A percentile compares a stretch with the other conserved stretches of the same genome.
These are phyloP conservation scores for Enteromius argenteus DNA, from an alignment of 2,797 vertebrate species.

Conservation along the genomic window DNA sequence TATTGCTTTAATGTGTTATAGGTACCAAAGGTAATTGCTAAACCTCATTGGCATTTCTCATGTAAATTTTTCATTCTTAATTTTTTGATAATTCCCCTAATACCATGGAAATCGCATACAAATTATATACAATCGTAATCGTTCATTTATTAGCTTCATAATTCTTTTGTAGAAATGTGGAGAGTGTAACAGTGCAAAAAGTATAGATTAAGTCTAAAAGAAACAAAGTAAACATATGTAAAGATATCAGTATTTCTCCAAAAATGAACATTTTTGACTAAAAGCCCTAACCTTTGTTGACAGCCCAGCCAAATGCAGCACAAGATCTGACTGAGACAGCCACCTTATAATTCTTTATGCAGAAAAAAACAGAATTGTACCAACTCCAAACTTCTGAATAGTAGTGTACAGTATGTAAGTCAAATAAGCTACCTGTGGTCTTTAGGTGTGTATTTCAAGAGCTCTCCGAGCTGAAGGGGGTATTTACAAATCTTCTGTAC, in stretches of 20 bases:
- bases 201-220: not conserved
- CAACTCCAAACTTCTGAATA: not conserved
- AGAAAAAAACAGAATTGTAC: not conserved
- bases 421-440: constrained; percentile 86
- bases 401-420: not conserved
- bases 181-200: not conserved
- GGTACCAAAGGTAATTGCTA: no score
- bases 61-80: no score
- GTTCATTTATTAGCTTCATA: not conserved
- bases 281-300: not conserved
- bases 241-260: not conserved
- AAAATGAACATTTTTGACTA: not conserved
- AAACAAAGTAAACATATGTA: no score
- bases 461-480: constrained; percentile 93
- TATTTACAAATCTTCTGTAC: constrained; percentile 99
- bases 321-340: no score
- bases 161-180: not conserved
- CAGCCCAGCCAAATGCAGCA: no score
- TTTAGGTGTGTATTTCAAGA: constrained; percentile 96
- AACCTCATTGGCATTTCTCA: no score
- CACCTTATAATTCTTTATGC: not conserved
- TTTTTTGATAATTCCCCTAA: no score
- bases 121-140: not conserved
- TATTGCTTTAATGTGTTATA: no score
- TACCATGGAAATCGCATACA: not conserved